A percentile compares a stretch with the other conserved stretches of the same genome.
Evolutionary conservation across 2,797 vertebrate genomes (phyloP).

Genomic region (Acanthornis magna): DNA sequence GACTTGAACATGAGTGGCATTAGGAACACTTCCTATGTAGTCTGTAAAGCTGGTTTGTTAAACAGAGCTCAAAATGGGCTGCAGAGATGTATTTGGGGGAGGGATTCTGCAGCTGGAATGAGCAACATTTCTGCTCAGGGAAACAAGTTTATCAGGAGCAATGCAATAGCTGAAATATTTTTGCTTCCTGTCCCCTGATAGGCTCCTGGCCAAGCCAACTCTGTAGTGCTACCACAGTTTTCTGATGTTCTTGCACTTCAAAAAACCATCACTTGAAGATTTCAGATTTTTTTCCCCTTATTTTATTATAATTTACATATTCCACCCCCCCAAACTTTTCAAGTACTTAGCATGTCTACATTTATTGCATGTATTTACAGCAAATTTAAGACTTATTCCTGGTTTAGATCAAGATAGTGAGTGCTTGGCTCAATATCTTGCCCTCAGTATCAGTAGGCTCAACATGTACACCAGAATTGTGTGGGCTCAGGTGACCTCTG

Average conservation of each 20-base stretch:
- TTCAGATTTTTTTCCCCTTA: fast-evolving
- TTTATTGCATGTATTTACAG: neutral
- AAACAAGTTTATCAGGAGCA: neutral
- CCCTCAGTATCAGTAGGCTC: too few relatives aligned
- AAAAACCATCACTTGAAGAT: neutral
- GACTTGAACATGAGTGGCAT: neutral
- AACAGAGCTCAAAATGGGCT: neutral
- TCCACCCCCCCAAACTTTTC: neutral
- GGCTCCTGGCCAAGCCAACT: neutral
- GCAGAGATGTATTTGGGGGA: neutral
- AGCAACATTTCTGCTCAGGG: neutral
- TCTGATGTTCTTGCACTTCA: neutral
- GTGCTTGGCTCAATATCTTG: neutral
- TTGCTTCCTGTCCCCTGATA: neutral
- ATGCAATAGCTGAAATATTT: neutral
- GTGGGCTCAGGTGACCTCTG: neutral
- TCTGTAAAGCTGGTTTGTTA: neutral
- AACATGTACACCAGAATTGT: neutral
- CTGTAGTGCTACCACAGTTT: neutral
- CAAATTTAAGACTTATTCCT: neutral
- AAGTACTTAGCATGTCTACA: neutral
- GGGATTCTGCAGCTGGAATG: neutral
- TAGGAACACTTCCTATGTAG: neutral
- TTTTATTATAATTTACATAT: neutral
- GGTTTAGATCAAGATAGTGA: neutral